Conservation (phyloP, 2,797 vertebrate genomes). For the Astyanax mexicanus region DNA sequence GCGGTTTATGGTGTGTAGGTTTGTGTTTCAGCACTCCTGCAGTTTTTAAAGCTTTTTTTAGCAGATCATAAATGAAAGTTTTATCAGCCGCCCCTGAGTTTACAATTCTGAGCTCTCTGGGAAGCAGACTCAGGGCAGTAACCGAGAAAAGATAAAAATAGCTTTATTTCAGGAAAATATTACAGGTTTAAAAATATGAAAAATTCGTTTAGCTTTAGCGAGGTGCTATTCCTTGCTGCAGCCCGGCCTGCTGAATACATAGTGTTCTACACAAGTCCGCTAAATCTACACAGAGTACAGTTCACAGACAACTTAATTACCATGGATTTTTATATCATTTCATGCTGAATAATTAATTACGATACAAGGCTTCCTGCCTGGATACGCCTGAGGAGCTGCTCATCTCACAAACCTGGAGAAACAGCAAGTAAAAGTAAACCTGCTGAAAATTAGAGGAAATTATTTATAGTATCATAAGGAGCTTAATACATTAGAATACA, state of each 20-base stretch:
- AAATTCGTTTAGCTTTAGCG: background rate
- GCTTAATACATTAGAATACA: too few species aligned
- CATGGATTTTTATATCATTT: background rate
- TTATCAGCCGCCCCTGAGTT: background rate
- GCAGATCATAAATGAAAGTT: too few species aligned
- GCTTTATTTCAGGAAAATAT: too few species aligned
- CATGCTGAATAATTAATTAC: slow-evolving; percentile 28
- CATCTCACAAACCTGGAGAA: background rate
- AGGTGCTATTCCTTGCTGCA: background rate
- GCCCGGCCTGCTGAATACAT: too few species aligned
- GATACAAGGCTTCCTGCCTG: slow-evolving; percentile 1
- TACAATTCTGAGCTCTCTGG: background rate
- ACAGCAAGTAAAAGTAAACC: background rate
- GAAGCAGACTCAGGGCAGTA: too few species aligned
- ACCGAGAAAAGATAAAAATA: too few species aligned
- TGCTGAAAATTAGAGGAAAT: background rate
- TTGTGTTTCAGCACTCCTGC: too few species aligned
- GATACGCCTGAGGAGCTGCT: background rate
- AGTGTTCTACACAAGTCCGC: background rate
- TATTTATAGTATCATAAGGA: too few species aligned
- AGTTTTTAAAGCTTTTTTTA: too few species aligned
- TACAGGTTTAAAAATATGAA: background rate
- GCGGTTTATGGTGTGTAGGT: too few species aligned
- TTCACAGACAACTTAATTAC: background rate
- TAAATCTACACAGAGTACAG: background rate